Evolutionary conservation across 2,113 vertebrate species (phyloP).

Genomic region (Silurus meridionalis): DNA sequence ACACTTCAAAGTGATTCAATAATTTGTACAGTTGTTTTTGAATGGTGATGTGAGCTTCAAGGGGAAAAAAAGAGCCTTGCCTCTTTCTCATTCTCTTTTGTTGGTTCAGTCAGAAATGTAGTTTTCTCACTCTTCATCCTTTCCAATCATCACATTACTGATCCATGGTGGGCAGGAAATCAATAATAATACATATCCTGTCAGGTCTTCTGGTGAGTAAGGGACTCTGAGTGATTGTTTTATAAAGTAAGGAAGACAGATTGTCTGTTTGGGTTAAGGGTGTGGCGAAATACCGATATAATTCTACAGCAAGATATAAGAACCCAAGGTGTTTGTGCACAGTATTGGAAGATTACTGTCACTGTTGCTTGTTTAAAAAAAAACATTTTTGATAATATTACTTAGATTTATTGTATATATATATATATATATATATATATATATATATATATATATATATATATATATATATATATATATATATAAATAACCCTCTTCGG

Average conservation of each 20-base stretch:
- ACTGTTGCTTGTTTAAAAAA: not conserved
- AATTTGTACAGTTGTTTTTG: not conserved
- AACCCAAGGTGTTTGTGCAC: not conserved
- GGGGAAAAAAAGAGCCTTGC: not conserved
- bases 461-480: too few relatives aligned
- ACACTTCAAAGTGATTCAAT: not conserved
- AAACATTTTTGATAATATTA: not conserved
- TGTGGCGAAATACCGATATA: not conserved
- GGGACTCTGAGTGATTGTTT: slow-evolving; percentile 27
- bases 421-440: too few relatives aligned
- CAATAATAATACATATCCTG: slow-evolving; percentile 56
- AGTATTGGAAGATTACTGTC: not conserved
- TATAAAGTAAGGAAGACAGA: slow-evolving; percentile 29
- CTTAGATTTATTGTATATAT: not conserved
- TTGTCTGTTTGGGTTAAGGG: slow-evolving; percentile 20
- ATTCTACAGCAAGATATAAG: not conserved
- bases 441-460: not conserved
- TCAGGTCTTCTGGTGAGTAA: slow-evolving; percentile 35
- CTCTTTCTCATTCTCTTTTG: not conserved
- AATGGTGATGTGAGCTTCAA: not conserved
- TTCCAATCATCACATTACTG: slow-evolving; percentile 24
- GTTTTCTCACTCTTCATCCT: slow-evolving; percentile 28
- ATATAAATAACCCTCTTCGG: too few relatives aligned
- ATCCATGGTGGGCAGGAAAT: slow-evolving; percentile 42
- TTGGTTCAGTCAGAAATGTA: not conserved